Percentiles rank a stretch among this genome's conserved stretches.
Evolutionary conservation across 2,888 invertebrate species (phyloP).

Genomic region (Habroteleia sp.): DNA sequence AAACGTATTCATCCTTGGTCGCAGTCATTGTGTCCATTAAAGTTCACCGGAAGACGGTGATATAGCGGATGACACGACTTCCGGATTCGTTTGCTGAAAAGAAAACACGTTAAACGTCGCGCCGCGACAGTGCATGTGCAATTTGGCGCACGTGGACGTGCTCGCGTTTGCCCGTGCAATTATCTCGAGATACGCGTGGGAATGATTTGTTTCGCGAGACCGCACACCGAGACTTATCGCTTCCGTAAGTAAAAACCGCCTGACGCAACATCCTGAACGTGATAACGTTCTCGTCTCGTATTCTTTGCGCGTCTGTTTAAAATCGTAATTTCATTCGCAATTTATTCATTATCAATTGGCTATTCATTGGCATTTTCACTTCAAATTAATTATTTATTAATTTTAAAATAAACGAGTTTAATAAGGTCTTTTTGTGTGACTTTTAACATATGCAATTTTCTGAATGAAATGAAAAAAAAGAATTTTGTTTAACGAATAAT

Average conservation of each 20-base stretch:
- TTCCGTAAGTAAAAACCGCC: constrained; percentile 54
- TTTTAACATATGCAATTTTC: too few species aligned
- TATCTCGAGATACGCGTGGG: constrained; percentile 57
- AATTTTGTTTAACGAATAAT: too few species aligned
- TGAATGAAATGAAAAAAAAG: too few species aligned
- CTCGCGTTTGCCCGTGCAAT: constrained; percentile 47
- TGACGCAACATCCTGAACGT: constrained; percentile 56
- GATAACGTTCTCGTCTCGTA: constrained; percentile 38
- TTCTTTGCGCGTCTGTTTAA: constrained; percentile 2
- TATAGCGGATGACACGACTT: constrained; percentile 61
- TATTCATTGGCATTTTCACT: too few species aligned
- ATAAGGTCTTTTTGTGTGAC: too few species aligned
- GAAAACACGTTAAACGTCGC: constrained; percentile 28
- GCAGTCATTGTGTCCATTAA: constrained; percentile 58
- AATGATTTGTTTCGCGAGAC: constrained; percentile 52
- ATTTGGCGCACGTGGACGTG: constrained; percentile 52
- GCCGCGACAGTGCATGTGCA: constrained; percentile 25
- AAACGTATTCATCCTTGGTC: constrained; percentile 46
- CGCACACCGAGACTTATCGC: constrained; percentile 57
- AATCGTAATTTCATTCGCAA: not conserved
- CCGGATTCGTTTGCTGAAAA: constrained; percentile 54
- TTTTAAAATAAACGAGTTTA: too few species aligned
- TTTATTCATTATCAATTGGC: too few species aligned
- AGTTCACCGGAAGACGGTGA: constrained; percentile 56
- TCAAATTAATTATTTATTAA: too few species aligned